Conservation (phyloP, 2,888 invertebrate species). For the Micoletzkya japonica region DNA sequence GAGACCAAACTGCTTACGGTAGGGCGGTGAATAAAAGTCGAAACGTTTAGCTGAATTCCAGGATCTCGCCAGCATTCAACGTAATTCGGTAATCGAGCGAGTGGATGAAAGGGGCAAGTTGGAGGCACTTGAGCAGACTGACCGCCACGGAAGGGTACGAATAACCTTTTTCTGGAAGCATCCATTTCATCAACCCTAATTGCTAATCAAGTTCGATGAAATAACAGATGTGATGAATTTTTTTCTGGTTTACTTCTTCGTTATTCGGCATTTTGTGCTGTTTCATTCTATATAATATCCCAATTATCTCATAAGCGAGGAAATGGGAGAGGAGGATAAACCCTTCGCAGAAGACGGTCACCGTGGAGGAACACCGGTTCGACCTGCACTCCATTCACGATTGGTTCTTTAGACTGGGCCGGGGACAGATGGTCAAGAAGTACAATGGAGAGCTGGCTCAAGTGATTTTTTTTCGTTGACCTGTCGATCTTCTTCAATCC, state of each 20-base stretch:
- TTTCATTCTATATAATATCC: too few relatives aligned
- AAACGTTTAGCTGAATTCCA: neutral
- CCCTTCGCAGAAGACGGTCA: constrained; percentile 37
- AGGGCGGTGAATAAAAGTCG: neutral
- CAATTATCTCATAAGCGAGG: too few relatives aligned
- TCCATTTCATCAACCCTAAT: too few relatives aligned
- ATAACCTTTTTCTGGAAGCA: neutral
- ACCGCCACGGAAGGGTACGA: constrained; percentile 42
- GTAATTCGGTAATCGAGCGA: constrained; percentile 40
- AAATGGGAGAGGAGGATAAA: too few relatives aligned
- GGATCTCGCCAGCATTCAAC: constrained; percentile 44
- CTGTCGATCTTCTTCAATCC: neutral
- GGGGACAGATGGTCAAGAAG: constrained; percentile 50
- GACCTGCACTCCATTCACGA: constrained; percentile 53
- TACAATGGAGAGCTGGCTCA: constrained; percentile 51
- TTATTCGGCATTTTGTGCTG: too few relatives aligned
- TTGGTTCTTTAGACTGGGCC: constrained; percentile 52
- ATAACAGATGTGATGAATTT: too few relatives aligned
- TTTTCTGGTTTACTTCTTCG: too few relatives aligned
- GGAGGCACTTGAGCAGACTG: constrained; percentile 47
- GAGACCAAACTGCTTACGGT: constrained; percentile 46
- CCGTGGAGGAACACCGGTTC: constrained; percentile 48
- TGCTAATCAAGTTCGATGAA: too few relatives aligned
- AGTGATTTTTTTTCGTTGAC: constrained; percentile 3
- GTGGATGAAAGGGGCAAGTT: constrained; percentile 43